Evolutionary conservation across 2,888 invertebrate species (phyloP).

Genomic region (Calameuta filiformis): DNA sequence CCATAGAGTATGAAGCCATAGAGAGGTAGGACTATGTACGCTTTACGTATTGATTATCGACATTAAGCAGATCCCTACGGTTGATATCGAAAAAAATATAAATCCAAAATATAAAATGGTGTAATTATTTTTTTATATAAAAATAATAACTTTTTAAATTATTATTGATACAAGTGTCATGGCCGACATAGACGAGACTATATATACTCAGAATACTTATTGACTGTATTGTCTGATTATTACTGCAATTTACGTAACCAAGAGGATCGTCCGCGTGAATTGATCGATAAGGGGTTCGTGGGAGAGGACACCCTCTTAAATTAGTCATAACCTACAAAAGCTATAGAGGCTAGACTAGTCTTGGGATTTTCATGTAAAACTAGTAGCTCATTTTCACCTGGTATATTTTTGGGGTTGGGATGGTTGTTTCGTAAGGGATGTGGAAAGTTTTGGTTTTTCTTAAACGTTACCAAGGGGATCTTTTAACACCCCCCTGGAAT

Average conservation of each 20-base stretch:
- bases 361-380: not conserved
- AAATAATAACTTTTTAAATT: not conserved
- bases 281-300: not conserved
- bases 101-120: not conserved
- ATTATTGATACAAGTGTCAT: not conserved
- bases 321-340: not conserved
- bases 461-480: not conserved
- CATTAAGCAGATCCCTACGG: not conserved
- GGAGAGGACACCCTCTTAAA: not conserved
- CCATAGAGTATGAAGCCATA: too few relatives aligned
- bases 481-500: not conserved
- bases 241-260: conserved; percentile 14
- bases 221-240: not conserved
- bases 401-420: not conserved
- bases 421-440: not conserved
- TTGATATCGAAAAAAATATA: not conserved
- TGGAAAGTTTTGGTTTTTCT: not conserved
- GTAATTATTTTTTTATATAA: not conserved
- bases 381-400: not conserved
- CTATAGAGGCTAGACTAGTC: not conserved
- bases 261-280: not conserved
- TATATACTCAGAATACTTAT: not conserved
- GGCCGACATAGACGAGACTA: not conserved
- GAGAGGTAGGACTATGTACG: too few relatives aligned
- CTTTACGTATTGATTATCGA: not conserved